Conservation (phyloP, 2,113 vertebrate genomes). For the Eolophus roseicapilla region DNA sequence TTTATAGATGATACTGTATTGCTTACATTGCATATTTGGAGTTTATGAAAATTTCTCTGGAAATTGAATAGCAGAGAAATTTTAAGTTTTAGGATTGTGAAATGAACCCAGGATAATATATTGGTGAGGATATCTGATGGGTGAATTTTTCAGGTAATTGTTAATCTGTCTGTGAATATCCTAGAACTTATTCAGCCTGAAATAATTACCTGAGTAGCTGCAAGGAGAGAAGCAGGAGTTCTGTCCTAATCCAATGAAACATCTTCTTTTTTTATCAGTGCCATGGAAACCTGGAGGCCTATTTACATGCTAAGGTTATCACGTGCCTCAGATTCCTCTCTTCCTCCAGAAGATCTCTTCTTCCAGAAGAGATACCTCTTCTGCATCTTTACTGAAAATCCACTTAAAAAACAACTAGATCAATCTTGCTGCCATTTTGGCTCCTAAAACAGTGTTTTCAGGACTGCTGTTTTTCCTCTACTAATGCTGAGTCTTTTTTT, state of each 20-base stretch:
- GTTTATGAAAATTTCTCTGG: background rate
- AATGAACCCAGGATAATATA: background rate
- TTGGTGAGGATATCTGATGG: background rate
- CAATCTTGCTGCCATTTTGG: background rate
- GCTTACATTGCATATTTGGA: background rate
- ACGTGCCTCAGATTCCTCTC: background rate
- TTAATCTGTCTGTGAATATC: background rate
- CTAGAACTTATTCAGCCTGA: background rate
- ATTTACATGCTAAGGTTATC: background rate
- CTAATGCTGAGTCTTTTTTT: background rate
- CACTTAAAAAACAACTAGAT: background rate
- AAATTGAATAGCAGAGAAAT: background rate
- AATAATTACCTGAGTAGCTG: background rate
- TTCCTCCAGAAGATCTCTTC: no score
- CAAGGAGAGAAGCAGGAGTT: background rate
- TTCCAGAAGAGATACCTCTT: background rate
- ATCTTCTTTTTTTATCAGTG: background rate
- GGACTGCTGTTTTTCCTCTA: background rate
- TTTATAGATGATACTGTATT: background rate
- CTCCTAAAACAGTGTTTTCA: background rate
- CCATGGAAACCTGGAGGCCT: background rate
- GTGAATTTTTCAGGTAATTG: background rate
- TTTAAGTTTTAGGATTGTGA: background rate
- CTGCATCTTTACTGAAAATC: slow-evolving; percentile 17
- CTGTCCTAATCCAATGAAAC: background rate